Evolutionary conservation across 2,797 vertebrate species (phyloP).

Genomic region (Monodelphis domestica): DNA sequence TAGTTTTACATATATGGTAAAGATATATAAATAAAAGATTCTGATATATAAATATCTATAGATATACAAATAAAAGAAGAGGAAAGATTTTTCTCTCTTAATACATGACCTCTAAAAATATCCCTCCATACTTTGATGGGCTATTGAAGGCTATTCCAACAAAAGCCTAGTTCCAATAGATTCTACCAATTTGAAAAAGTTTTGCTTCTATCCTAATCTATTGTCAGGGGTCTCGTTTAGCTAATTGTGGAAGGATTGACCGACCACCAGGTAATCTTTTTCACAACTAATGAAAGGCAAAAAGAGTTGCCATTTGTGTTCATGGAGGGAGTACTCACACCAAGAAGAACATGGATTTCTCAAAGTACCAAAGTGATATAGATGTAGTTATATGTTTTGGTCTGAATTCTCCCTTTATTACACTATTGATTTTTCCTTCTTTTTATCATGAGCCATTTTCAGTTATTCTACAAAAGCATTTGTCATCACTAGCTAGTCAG

Average conservation of each 20-base stretch:
- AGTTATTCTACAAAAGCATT: not conserved
- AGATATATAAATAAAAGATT: no score
- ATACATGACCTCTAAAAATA: not conserved
- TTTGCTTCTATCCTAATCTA: not conserved
- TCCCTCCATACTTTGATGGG: not conserved
- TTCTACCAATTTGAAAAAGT: not conserved
- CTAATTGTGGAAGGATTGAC: not conserved
- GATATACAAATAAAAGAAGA: constrained; percentile 9
- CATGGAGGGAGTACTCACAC: not conserved
- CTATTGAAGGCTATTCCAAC: not conserved
- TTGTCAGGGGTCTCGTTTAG: not conserved
- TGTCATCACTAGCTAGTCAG: constrained; percentile 19
- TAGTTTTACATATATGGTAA: no score
- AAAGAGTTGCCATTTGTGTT: not conserved
- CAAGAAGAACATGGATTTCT: not conserved
- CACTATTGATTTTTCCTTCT: not conserved
- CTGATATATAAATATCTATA: no score
- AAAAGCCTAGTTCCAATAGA: not conserved
- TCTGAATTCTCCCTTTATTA: not conserved
- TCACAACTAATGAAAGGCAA: not conserved
- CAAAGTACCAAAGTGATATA: not conserved
- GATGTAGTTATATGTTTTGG: not conserved
- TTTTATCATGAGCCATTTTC: not conserved
- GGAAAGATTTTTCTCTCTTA: not conserved
- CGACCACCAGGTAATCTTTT: not conserved